Evolutionary conservation across 2,113 vertebrate species (phyloP), one percentile per base, ranked within the genome.

Genomic region (Alosa alosa): DNA sequence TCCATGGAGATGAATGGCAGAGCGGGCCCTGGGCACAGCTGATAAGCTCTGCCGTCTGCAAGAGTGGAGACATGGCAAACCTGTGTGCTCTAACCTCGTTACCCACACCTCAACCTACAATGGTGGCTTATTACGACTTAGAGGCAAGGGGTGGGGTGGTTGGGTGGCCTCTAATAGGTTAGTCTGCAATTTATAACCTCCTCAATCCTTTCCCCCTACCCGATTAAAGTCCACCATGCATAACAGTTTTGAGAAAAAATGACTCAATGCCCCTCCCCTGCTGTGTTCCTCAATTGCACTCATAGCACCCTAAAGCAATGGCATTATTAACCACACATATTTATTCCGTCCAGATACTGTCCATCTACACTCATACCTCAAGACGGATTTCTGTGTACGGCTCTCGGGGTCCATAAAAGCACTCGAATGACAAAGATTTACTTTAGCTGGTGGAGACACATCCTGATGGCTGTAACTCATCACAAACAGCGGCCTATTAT

Each of bases 151-250:
- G 68, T 17, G 68, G 55, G 20, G 55, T 17, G 18, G 55, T 1
- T 0, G 55, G 2, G 55, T 6, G 18, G 55, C 17, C 39, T 36
- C 25, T 36, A 78, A 78, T 78, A 78, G 72, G 72, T 39, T 36
- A 78, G 72, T 78, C 13, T 39, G 72, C 72, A 15, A 78, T 78
- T 78, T 78, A 78, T 78, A 78, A 78, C 31, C 72, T 36, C 36
- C 31, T 78, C 36, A 39, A 78, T 78, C 36, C 4, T 15, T 41
- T 78, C 36, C 72, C 72, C 72, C 72, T 5, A 15, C 36, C 72
- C 13, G 13, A 78, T 75, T 75, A 78, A 75, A 75, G 36, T 15
- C 31, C 72, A 17, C 25, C 55, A 22, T 60, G 72, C 72, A 78
- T 78, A 39, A 78, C 72, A 78, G 25, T 39, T 78, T 17, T 36